These are phyloP conservation scores for Masnerella sp. DNA, from an alignment of 2,888 invertebrate species.

Conservation along the genomic window DNA sequence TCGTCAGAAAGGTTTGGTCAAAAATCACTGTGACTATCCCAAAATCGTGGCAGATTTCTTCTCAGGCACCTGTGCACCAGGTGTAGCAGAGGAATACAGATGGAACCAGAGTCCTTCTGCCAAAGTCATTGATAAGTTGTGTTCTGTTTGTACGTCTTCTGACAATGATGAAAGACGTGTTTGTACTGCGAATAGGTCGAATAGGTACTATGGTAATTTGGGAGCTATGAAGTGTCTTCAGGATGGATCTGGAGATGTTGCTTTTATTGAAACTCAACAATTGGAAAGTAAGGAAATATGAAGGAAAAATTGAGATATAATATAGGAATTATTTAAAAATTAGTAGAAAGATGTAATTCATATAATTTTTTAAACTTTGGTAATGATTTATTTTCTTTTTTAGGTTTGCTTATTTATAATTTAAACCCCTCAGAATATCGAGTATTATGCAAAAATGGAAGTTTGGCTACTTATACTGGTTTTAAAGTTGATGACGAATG, in stretches of 20 bases:
- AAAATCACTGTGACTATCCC: conserved; percentile 80
- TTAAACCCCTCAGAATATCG: conserved; percentile 75
- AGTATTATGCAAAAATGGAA: conserved; percentile 82
- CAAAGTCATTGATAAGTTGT: conserved; percentile 56
- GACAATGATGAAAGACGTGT: conserved; percentile 65
- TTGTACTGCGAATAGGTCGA: conserved; percentile 80
- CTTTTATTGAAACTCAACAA: conserved; percentile 80
- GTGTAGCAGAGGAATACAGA: conserved; percentile 79
- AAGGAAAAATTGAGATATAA: no score
- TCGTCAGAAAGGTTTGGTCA: conserved; percentile 78
- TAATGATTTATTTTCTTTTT: no score
- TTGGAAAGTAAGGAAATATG: conserved; percentile 70
- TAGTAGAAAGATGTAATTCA: no score
- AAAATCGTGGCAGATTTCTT: conserved; percentile 80
- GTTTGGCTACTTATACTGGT: conserved; percentile 78
- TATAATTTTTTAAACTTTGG: no score
- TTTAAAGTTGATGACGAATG: conserved; percentile 80
- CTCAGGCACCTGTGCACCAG: conserved; percentile 81
- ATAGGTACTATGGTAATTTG: conserved; percentile 81
- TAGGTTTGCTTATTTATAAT: conserved; percentile 21
- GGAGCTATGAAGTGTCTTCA: conserved; percentile 82
- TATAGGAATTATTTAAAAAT: no score
- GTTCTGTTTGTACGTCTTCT: conserved; percentile 64
- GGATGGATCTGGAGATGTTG: conserved; percentile 80
- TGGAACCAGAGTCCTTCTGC: conserved; percentile 31